phyloP scores from a whole-genome alignment of 2,113 vertebrate genomes.

The Chelonoidis abingdonii region DNA sequence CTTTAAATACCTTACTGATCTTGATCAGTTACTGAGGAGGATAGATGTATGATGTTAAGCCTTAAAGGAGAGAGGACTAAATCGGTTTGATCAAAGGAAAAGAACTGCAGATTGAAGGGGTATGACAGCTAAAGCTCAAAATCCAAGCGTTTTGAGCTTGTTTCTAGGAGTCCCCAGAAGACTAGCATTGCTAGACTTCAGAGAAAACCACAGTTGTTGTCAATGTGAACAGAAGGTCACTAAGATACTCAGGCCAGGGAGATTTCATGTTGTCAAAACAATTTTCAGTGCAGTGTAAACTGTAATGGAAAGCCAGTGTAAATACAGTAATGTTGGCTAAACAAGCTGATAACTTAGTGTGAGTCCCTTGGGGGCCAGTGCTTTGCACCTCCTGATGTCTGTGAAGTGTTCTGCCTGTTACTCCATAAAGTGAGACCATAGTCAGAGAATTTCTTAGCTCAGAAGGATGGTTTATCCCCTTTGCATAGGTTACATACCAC shows the following conservation, averaged over 20 bases:
- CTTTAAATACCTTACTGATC: not conserved
- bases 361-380: not conserved
- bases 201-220: accelerated
- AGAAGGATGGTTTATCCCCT: not conserved
- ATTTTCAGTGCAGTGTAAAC: not conserved
- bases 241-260: accelerated
- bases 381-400: not conserved
- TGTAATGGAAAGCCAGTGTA: not conserved
- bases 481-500: not conserved
- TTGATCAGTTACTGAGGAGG: not conserved
- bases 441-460: not conserved
- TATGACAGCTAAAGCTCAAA: not conserved
- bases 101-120: not conserved
- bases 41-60: not conserved
- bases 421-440: not conserved
- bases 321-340: not conserved
- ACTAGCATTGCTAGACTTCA: accelerated
- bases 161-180: not conserved
- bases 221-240: not conserved
- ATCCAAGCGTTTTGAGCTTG: not conserved
- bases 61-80: not conserved
- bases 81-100: not conserved
- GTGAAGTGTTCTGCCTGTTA: not conserved
- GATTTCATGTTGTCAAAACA: not conserved
- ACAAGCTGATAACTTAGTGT: not conserved